A percentile compares a stretch with the other conserved stretches of the same genome.
Evolutionary conservation across 2,888 invertebrate species (phyloP).

Genomic region (Phengaris arion): DNA sequence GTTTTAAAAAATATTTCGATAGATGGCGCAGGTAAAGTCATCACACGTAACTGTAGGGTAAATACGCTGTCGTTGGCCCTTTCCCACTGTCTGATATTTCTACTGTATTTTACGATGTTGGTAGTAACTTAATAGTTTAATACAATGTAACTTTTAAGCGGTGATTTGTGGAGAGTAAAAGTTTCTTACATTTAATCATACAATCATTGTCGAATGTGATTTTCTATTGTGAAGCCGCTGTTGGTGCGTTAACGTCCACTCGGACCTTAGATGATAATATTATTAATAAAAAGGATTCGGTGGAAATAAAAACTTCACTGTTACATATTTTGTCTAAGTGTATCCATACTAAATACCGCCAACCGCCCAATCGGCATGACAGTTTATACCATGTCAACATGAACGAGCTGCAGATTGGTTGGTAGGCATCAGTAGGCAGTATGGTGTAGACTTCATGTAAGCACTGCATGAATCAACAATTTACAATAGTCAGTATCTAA

Average conservation of each 20-base stretch:
- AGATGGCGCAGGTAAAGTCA: too few species aligned
- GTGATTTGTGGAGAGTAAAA: not conserved
- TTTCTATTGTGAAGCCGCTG: not conserved
- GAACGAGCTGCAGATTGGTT: too few species aligned
- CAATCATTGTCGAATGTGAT: not conserved
- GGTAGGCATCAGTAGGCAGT: too few species aligned
- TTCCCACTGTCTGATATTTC: not conserved
- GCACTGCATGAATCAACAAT: not conserved
- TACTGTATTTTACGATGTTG: not conserved
- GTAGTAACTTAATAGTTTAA: too few species aligned
- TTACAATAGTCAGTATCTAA: not conserved
- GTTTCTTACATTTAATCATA: not conserved
- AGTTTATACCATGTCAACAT: too few species aligned
- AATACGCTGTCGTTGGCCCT: not conserved
- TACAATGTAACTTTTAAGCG: not conserved
- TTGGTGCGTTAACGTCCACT: constrained; percentile 1
- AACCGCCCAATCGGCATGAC: too few species aligned
- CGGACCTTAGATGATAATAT: constrained; percentile 3
- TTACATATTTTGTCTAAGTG: not conserved
- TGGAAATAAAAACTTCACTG: not conserved
- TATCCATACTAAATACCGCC: too few species aligned
- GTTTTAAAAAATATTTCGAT: too few species aligned
- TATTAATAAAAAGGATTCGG: not conserved
- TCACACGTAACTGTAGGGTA: not conserved
- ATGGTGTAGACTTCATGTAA: not conserved